Evolutionary conservation across 2,797 vertebrate genomes (phyloP), one percentile per base, ranked within the genome.

Genomic region (Thaleichthys pacificus): DNA sequence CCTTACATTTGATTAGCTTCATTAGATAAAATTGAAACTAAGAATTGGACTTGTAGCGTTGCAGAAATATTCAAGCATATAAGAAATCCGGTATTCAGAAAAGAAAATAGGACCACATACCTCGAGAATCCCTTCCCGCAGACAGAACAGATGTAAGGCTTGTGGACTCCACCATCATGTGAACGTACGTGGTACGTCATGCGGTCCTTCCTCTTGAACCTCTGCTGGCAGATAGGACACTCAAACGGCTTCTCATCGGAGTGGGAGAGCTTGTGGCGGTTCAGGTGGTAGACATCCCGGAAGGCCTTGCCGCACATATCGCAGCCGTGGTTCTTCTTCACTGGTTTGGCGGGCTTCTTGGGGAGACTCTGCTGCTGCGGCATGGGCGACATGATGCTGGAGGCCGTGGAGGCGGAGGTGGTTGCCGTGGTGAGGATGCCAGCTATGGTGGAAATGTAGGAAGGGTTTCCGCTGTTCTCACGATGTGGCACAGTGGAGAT

Each of bases 281-380:
- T 99, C 77, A 99, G 95, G 86, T 98, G 97, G 90, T 99, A 99
- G 74, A 99, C 97, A 32, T 98, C 97, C 68, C 97, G 93, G 90
- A 99, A 99, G 81, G 97, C 97, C 89, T 99, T 99, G 1, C 97
- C 97, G 2, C 97, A 99, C 96, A 98, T 98, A 88, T 99, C 97
- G 5, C 97, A 99, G 64, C 96, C 96, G 0, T 98, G 97, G 86
- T 99, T 99, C 91, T 99, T 99, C 93, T 98, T 98, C 70, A 98
- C 96, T 0, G 95, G 96, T 85, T 98, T 98, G 77, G 96, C 95
- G 64, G 96, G 94, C 85, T 97, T 98, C 92, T 98, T 98, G 74
- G 94, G 94, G 12, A 84, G 84, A 89, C 92, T 3, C 92, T 92
- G 70, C 86, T 90, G 93, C 0, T 93, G 92, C 0, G 87, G 88